Evolutionary conservation across 2,888 invertebrate genomes (phyloP), one percentile per base, ranked within the genome.

Genomic region (Bimastos eiseni): DNA sequence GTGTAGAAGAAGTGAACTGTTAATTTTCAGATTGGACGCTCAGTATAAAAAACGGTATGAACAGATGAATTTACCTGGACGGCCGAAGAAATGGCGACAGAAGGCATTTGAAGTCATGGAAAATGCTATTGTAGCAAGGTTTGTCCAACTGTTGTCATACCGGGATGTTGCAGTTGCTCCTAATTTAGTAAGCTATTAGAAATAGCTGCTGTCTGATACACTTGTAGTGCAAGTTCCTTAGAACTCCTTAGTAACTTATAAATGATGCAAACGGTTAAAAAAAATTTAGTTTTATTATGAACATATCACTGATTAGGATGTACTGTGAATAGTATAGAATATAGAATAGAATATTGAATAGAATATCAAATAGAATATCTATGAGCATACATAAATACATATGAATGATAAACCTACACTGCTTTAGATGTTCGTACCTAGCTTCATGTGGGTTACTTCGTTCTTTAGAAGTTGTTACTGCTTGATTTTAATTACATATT

Each of bases 21-120:
- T 37, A 36, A 86, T 86, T 41, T 92, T 21, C 92, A 95, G 95
- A 91, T 97, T 98, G 55, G 99, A 99, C 96, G 96, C 97, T 93
- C 97, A 97, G 95, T 97, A 98, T 21, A 93, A 97, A 92, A 95
- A 97, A 96, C 96, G 97, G 94, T 96, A 97, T 93, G 96, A 96
- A 92, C 97, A 97, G 93, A 97, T 97, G 6, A 97, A 97, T 95
- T 98, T 99, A 0, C 98, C 98, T 0, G 98, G 98, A 0, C 96
- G 99, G 83, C 99, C 99, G 0, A 98, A 99, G 94, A 96, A 96
- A 90, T 99, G 98, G 99, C 96, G 97, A 90, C 96, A 97, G 24
- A 97, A 97, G 96, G 97, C 97, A 0, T 97, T 98, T 94, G 96
- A 97, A 93, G 97, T 98, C 0, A 93, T 96, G 36, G 37, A 70